phyloP scores from a whole-genome alignment of 2,888 invertebrate genomes.

The Cancer borealis region DNA sequence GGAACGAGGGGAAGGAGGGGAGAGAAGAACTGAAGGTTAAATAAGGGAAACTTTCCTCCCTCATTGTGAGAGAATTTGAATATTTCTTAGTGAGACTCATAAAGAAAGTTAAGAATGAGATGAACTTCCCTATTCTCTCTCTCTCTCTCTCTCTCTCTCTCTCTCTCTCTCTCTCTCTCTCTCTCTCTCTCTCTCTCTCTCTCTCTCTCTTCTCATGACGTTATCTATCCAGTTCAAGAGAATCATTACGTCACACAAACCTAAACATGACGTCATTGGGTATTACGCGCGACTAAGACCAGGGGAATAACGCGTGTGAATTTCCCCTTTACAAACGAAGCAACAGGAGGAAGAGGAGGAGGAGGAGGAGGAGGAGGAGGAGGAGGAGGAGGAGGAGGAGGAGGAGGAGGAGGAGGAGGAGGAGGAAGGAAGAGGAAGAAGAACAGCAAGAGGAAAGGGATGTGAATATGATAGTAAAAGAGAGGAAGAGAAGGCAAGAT shows the following conservation, averaged over 20 bases:
- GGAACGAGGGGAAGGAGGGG: neutral
- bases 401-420: neutral
- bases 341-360: neutral
- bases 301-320: neutral
- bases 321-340: neutral
- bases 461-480: neutral
- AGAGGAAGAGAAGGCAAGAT: neutral
- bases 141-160: conserved; percentile 11
- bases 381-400: neutral
- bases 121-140: neutral
- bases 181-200: conserved; percentile 40
- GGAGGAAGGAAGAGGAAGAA: neutral
- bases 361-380: neutral
- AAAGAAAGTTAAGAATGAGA: neutral
- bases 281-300: neutral
- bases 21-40: neutral
- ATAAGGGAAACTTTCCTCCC: neutral
- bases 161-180: conserved; percentile 37
- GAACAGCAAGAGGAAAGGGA: neutral
- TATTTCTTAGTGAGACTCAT: neutral
- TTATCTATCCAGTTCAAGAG: neutral
- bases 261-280: neutral
- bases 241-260: neutral
- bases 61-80: conserved; percentile 13
- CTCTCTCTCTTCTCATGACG: neutral